These are phyloP conservation scores for Gisinianus flammeolus DNA, from an alignment of 2,888 invertebrate species.

Conservation along the genomic window DNA sequence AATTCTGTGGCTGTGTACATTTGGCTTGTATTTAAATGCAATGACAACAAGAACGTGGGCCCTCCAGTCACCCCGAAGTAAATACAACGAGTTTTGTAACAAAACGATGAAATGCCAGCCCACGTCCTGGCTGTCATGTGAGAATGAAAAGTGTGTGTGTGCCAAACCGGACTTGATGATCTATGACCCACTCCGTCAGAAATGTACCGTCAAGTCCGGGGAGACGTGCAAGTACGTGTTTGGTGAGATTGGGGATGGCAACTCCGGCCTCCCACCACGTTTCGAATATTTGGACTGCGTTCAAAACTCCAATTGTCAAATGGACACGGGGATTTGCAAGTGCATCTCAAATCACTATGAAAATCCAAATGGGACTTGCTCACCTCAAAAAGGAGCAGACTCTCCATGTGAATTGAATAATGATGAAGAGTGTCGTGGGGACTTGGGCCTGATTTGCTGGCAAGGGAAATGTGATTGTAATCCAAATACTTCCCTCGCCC, in stretches of 20 bases:
- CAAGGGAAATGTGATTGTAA: constrained; percentile 5
- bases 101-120: constrained; percentile 3
- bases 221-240: constrained; percentile 1
- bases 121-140: constrained; percentile 9
- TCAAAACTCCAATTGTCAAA: background rate
- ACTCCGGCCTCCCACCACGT: background rate
- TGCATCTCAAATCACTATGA: constrained; percentile 6
- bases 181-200: background rate
- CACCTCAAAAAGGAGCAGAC: background rate
- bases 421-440: background rate
- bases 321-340: background rate
- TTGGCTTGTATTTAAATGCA: too few species aligned
- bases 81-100: constrained; percentile 17
- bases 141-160: background rate
- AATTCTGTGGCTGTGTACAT: too few species aligned
- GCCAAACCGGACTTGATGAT: constrained; percentile 1
- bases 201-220: constrained; percentile 11
- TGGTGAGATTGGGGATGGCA: background rate
- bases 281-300: constrained; percentile 5
- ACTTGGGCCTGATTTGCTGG: background rate
- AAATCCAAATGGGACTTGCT: background rate
- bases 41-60: too few species aligned
- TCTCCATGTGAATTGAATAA: background rate
- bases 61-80: background rate
- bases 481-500: background rate